phyloP scores from a whole-genome alignment of 2,113 vertebrate species.

The Chrysochloris asiatica region DNA sequence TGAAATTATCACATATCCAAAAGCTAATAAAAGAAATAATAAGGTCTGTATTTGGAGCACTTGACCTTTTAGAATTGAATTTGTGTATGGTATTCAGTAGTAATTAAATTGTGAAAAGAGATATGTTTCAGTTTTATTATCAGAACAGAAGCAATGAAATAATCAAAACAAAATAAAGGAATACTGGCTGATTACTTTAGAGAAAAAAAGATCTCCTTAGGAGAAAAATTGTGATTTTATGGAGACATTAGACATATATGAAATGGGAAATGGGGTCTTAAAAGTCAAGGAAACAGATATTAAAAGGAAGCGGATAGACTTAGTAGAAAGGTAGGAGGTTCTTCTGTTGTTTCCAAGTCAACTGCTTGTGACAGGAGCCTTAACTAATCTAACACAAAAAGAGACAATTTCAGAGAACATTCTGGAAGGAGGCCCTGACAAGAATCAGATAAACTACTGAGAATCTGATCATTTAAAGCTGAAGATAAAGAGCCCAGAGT shows the following conservation, averaged over 20 bases:
- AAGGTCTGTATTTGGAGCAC: background rate
- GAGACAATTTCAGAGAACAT: background rate
- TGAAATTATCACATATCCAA: background rate
- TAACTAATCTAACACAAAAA: constrained; percentile 25
- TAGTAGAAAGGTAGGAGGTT: background rate
- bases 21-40: background rate
- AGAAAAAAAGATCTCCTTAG: constrained; percentile 19
- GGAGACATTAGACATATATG: background rate
- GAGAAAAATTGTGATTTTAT: constrained; percentile 30
- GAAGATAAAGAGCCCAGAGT: background rate
- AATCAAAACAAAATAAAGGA: constrained; percentile 30
- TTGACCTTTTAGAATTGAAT: background rate
- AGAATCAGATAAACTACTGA: background rate
- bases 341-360: background rate
- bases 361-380: background rate
- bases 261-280: constrained; percentile 1
- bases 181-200: background rate
- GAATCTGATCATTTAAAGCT: background rate
- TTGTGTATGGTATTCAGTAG: background rate
- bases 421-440: background rate
- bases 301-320: background rate
- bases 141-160: constrained; percentile 6
- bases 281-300: constrained; percentile 11
- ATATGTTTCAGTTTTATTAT: constrained; percentile 9
- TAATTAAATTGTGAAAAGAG: background rate